phyloP scores from a whole-genome alignment of 2,888 invertebrate species.

The Apamea anceps region DNA sequence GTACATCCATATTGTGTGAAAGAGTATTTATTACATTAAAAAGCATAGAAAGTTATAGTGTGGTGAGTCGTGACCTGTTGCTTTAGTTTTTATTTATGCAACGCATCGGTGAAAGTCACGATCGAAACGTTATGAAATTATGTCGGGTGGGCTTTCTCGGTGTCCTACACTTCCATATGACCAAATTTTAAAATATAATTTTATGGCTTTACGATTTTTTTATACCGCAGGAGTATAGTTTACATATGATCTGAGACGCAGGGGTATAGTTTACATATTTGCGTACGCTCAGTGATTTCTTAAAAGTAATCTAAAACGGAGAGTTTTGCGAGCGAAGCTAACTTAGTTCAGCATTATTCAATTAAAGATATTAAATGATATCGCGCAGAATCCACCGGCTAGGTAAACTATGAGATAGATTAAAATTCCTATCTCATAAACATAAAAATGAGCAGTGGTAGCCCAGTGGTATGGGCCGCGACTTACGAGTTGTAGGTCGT shows the following conservation, averaged over 20 bases:
- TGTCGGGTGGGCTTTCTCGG: slow-evolving; percentile 32
- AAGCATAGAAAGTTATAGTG: slow-evolving; percentile 51
- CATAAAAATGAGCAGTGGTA: not conserved
- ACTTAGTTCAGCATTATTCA: not conserved
- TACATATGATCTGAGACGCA: not conserved
- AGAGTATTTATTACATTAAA: slow-evolving; percentile 21
- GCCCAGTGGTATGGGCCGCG: too few relatives aligned
- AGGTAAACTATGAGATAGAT: not conserved
- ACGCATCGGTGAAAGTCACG: slow-evolving; percentile 60
- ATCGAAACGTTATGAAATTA: slow-evolving; percentile 41
- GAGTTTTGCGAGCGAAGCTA: not conserved
- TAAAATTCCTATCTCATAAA: not conserved
- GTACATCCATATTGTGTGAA: slow-evolving; percentile 14
- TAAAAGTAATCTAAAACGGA: too few relatives aligned
- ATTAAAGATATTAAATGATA: not conserved
- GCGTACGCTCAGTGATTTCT: too few relatives aligned
- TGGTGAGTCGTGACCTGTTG: slow-evolving; percentile 55
- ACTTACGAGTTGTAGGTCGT: too few relatives aligned
- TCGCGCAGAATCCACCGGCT: not conserved
- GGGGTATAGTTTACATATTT: not conserved
- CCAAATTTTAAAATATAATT: not conserved
- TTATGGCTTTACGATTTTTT: not conserved
- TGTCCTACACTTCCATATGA: slow-evolving; percentile 16
- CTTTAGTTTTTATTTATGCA: slow-evolving; percentile 61
- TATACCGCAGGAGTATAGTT: not conserved